Base-by-base conservation (phyloP, 2,888 invertebrate genomes). In the Bibio marci region DNA sequence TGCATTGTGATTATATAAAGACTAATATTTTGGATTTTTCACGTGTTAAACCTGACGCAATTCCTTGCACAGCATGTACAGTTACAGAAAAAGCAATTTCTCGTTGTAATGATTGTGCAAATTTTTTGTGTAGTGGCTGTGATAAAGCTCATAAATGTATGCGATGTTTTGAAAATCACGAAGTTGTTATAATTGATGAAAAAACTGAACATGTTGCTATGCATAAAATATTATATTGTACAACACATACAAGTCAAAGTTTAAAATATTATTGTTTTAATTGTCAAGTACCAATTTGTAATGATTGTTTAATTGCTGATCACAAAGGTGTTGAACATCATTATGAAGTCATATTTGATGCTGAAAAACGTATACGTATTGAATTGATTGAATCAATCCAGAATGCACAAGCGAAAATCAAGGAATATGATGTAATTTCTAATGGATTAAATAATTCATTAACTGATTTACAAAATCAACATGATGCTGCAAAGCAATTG, bases 131-230 rank as follows among this genome's bases (percentile, higher is more conserved):
- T 64, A 76, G 81, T 45, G 86, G 88, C 57, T 95, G 94, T 66
- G 88, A 90, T 53, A 85, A 87, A 30, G 94, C 94, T 42, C 94
- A 95, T 62, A 83, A 88, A 60, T 91, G 83, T 56, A 94, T 94
- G 94, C 74, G 90, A 48, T 91, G 92, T 65, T 95, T 95, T 58
- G 92, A 94, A 62, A 87, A 86, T 52, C 94, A 95, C 59, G 73
- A 81, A 59, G 91, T 91, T 30, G 77, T 90, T 38, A 79, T 82
- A 32, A 78, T 92, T 55, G 90, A 90, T 52, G 87, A 88, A 49
- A 68, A 90, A 56, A 76, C 79, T 51, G 77, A 82, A 55, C 79
- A 80, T 51, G 69, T 85, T 46, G 80, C 83, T 38, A 79, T 91
- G 47, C 90, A 90, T 55, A 88, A 87, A 60, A 88, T 90, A 30